Evolutionary conservation across 2,113 vertebrate genomes (phyloP).

Genomic region (Corythornis madagascariensis): DNA sequence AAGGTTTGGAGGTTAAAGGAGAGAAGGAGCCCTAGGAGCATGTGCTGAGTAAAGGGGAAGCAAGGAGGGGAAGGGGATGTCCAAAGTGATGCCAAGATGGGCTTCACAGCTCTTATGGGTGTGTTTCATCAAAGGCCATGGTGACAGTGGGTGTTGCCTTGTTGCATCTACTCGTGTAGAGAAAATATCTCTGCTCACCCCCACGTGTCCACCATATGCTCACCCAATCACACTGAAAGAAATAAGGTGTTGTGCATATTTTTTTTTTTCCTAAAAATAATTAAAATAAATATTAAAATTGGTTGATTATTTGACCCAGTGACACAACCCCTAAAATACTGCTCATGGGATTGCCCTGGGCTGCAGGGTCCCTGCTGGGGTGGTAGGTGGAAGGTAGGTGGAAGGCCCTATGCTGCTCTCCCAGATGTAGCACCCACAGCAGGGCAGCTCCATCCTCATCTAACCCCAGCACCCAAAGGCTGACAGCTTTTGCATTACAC

Average conservation of each 20-base stretch:
- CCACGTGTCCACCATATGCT: fast-evolving
- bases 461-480: neutral
- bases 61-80: neutral
- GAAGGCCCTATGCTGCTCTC: neutral
- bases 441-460: neutral
- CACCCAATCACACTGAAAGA: neutral
- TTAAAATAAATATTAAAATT: neutral
- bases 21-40: neutral
- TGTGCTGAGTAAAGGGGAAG: neutral
- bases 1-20: neutral
- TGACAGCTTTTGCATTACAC: neutral
- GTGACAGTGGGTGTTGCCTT: neutral
- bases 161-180: neutral
- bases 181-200: neutral
- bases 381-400: neutral
- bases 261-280: neutral
- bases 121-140: fast-evolving
- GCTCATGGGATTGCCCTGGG: neutral
- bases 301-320: neutral
- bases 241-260: neutral
- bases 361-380: neutral
- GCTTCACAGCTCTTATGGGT: fast-evolving
- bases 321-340: neutral
- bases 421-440: neutral
- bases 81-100: neutral